These are phyloP conservation scores for Ophion ventricosus DNA, from an alignment of 2,888 invertebrate genomes.

Conservation along the genomic window DNA sequence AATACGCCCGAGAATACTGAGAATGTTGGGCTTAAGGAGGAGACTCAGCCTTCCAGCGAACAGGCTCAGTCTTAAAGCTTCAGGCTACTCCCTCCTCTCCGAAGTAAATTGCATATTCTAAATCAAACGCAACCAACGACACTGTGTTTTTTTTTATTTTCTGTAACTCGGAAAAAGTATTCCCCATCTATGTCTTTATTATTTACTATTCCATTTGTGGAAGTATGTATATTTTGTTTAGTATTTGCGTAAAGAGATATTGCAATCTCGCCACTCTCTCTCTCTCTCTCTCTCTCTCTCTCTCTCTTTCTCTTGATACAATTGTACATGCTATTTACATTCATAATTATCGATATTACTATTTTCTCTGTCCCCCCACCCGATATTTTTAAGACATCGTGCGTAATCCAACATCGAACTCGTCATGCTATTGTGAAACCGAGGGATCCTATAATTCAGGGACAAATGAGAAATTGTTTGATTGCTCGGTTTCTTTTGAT, in stretches of 20 bases:
- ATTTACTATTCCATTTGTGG: slow-evolving; percentile 2
- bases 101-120: slow-evolving; percentile 70
- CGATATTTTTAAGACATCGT: slow-evolving; percentile 7
- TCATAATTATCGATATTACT: neutral
- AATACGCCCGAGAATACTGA: slow-evolving; percentile 79
- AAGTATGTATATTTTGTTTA: slow-evolving; percentile 37
- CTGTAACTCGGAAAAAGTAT: slow-evolving; percentile 57
- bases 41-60: slow-evolving; percentile 82
- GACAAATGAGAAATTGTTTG: neutral
- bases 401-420: slow-evolving; percentile 14
- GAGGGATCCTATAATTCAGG: slow-evolving; percentile 21
- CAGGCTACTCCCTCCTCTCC: slow-evolving; percentile 80
- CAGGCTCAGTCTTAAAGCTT: slow-evolving; percentile 83
- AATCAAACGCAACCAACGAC: slow-evolving; percentile 69
- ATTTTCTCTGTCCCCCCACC: neutral
- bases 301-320: neutral
- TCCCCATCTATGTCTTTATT: slow-evolving; percentile 46
- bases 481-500: neutral
- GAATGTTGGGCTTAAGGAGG: slow-evolving; percentile 80
- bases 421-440: neutral
- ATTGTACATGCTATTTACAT: slow-evolving; percentile 10
- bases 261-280: slow-evolving; percentile 17
- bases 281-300: neutral
- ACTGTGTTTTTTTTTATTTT: slow-evolving; percentile 63
- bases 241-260: slow-evolving; percentile 41